phyloP scores from a whole-genome alignment of 2,888 invertebrate genomes.

The Rhodophaea formosa region DNA sequence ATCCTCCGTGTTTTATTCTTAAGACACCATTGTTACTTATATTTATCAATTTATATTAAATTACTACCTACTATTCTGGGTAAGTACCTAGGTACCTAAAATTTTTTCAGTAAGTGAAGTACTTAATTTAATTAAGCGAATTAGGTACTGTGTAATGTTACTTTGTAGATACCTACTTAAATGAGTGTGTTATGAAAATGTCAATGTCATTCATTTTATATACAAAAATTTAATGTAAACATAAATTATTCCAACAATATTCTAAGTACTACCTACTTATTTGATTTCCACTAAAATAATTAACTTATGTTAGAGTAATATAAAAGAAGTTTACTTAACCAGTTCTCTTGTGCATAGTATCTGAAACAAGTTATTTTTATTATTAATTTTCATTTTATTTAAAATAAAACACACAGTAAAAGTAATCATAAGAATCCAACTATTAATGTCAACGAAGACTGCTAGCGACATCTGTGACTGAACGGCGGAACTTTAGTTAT shows the following conservation, averaged over 20 bases:
- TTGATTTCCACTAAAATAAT: neutral
- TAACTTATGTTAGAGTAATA: conserved; percentile 4
- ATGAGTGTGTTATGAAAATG: no score
- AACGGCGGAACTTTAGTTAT: neutral
- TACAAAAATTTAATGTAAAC: no score
- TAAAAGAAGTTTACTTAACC: conserved; percentile 55
- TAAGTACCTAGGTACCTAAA: no score
- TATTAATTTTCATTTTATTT: conserved; percentile 28
- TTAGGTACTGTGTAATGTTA: no score
- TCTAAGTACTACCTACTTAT: no score
- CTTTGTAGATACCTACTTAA: no score
- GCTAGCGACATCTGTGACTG: conserved; percentile 32
- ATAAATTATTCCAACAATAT: no score
- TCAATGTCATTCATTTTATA: no score
- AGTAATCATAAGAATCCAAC: conserved; percentile 6
- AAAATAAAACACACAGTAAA: neutral
- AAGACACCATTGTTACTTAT: neutral
- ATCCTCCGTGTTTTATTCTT: neutral
- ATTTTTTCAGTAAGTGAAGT: no score
- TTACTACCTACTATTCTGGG: no score
- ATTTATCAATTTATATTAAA: neutral
- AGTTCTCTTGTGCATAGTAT: conserved; percentile 80
- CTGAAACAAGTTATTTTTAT: conserved; percentile 73
- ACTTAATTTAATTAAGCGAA: no score
- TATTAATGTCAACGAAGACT: conserved; percentile 21